A percentile compares a stretch with the other conserved stretches of the same genome.
Conservation (phyloP, 2,888 invertebrate genomes). For the Meiosimyza platycephala region DNA sequence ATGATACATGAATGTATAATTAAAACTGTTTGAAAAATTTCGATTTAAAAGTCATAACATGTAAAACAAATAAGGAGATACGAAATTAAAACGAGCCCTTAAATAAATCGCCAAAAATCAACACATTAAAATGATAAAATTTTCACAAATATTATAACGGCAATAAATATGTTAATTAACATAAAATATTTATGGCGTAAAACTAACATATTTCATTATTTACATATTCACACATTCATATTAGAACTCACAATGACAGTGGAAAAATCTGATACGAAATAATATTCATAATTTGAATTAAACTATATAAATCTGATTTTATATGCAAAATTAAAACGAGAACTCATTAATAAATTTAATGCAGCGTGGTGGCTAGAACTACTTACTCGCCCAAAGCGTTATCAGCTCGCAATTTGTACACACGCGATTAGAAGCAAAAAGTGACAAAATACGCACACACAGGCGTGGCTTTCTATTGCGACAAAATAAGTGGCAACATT, state of each 20-base stretch:
- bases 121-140: not conserved
- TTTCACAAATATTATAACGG: not conserved
- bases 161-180: conserved; percentile 26
- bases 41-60: too few relatives aligned
- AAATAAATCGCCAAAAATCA: not conserved
- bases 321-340: not conserved
- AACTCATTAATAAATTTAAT: conserved; percentile 14
- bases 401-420: not conserved
- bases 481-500: conserved; percentile 22
- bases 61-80: too few relatives aligned
- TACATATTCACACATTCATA: not conserved
- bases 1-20: too few relatives aligned
- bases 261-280: too few relatives aligned
- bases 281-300: not conserved
- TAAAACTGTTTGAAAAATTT: too few relatives aligned
- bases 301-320: not conserved
- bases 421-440: not conserved
- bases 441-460: not conserved
- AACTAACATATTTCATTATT: too few relatives aligned
- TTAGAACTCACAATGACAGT: too few relatives aligned
- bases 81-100: too few relatives aligned
- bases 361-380: not conserved
- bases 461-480: not conserved
- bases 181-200: conserved; percentile 21
- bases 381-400: not conserved